These are phyloP conservation scores for Microctenopoma steveboyesi DNA, from an alignment of 2,797 vertebrate species.

Conservation along the genomic window DNA sequence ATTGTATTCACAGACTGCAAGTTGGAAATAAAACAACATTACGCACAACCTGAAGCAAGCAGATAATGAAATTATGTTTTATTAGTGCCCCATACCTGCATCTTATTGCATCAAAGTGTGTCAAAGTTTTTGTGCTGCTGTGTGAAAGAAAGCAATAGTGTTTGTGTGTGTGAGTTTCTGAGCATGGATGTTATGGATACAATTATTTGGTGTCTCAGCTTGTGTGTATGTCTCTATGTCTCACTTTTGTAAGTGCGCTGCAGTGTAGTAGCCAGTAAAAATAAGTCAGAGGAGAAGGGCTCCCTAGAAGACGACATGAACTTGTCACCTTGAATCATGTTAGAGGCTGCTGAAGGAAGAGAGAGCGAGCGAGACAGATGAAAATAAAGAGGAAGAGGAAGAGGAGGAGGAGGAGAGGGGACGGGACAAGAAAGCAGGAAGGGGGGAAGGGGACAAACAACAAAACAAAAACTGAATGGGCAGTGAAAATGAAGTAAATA, in stretches of 20 bases:
- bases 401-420: slow-evolving; percentile 17
- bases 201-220: background rate
- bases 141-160: background rate
- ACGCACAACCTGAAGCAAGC: background rate
- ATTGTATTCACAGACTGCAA: background rate
- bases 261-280: slow-evolving; percentile 70
- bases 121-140: background rate
- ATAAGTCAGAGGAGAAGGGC: slow-evolving; percentile 87
- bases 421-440: background rate
- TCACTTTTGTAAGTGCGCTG: slow-evolving; percentile 16
- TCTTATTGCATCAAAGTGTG: background rate
- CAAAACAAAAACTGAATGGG: slow-evolving; percentile 2
- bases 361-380: slow-evolving; percentile 54
- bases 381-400: slow-evolving; percentile 8
- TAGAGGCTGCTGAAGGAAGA: slow-evolving; percentile 75
- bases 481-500: slow-evolving; percentile 8
- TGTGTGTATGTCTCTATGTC: background rate
- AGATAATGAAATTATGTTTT: slow-evolving; percentile 7
- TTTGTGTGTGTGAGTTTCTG: background rate
- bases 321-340: slow-evolving; percentile 89
- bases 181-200: background rate
- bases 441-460: slow-evolving; percentile 20
- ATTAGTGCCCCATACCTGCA: background rate
- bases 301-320: slow-evolving; percentile 86
- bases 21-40: background rate